Conservation (phyloP, 2,113 vertebrate species). For the Hypomesus transpacificus region DNA sequence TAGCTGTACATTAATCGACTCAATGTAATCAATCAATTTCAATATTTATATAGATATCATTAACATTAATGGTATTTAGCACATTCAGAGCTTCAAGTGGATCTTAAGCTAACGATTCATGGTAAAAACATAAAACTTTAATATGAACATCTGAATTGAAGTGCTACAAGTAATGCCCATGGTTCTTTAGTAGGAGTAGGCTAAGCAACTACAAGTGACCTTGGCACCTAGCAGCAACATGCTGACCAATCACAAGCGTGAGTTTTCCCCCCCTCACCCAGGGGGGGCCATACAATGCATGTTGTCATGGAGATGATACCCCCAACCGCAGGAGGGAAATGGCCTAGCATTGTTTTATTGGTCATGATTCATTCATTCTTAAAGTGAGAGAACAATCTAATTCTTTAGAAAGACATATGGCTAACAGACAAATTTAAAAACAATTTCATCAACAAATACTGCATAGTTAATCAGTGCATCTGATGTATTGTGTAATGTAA, state of each 20-base stretch:
- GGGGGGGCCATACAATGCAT: not conserved
- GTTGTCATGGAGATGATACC: slow-evolving; percentile 20
- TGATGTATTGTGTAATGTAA: slow-evolving; percentile 42
- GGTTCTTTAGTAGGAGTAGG: slow-evolving; percentile 46
- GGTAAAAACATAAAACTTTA: slow-evolving; percentile 54
- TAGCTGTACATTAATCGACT: too few species aligned
- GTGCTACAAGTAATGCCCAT: slow-evolving; percentile 48
- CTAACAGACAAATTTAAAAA: slow-evolving; percentile 39
- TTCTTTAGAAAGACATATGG: slow-evolving; percentile 23
- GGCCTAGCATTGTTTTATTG: slow-evolving; percentile 40
- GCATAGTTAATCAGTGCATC: slow-evolving; percentile 71
- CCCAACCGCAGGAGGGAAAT: slow-evolving; percentile 13
- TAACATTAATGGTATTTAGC: too few species aligned
- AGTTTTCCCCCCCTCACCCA: not conserved
- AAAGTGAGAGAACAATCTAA: slow-evolving; percentile 25
- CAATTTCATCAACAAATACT: slow-evolving; percentile 58
- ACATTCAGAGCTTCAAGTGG: not conserved
- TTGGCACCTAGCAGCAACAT: not conserved
- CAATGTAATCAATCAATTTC: too few species aligned
- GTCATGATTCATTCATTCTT: slow-evolving; percentile 34
- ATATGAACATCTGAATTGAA: slow-evolving; percentile 32
- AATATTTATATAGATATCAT: too few species aligned
- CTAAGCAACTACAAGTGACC: not conserved
- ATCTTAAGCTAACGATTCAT: slow-evolving; percentile 33
- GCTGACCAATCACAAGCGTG: not conserved